Conservation (phyloP, 2,797 vertebrate species). For the Rhabdomys pumilio region DNA sequence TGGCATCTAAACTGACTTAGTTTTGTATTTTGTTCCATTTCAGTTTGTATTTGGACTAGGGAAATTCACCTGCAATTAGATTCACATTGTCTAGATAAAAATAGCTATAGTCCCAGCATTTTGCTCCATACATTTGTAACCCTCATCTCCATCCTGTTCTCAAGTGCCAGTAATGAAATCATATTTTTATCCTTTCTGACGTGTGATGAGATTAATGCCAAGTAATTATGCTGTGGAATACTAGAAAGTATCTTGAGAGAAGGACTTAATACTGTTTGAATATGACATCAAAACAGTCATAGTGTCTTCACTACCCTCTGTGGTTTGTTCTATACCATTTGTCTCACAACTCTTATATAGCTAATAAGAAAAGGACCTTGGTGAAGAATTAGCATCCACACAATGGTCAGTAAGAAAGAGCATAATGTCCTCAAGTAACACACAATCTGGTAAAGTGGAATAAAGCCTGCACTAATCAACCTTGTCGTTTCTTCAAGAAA, state of each 20-base stretch:
- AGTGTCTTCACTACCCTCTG: neutral
- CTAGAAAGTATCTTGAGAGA: neutral
- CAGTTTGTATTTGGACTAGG: neutral
- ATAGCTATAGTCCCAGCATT: neutral
- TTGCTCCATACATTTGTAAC: neutral
- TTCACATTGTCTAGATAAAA: neutral
- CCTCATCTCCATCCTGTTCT: neutral
- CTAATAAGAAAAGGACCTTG: neutral
- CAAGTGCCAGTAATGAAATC: neutral
- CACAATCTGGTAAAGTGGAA: neutral
- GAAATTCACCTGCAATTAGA: neutral
- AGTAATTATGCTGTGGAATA: neutral
- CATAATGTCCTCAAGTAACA: neutral
- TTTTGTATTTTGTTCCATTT: neutral
- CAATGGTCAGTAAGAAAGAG: neutral
- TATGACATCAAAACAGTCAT: neutral
- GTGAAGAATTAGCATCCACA: constrained; percentile 17
- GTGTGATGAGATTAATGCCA: neutral
- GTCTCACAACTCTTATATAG: neutral
- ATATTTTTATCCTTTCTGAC: neutral
- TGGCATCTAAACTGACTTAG: neutral
- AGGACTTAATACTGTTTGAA: neutral
- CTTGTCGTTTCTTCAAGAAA: constrained; percentile 10
- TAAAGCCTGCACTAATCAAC: neutral
- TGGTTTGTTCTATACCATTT: neutral